phyloP scores from a whole-genome alignment of 1,140 invertebrate species.

The Drosophila burlai region DNA sequence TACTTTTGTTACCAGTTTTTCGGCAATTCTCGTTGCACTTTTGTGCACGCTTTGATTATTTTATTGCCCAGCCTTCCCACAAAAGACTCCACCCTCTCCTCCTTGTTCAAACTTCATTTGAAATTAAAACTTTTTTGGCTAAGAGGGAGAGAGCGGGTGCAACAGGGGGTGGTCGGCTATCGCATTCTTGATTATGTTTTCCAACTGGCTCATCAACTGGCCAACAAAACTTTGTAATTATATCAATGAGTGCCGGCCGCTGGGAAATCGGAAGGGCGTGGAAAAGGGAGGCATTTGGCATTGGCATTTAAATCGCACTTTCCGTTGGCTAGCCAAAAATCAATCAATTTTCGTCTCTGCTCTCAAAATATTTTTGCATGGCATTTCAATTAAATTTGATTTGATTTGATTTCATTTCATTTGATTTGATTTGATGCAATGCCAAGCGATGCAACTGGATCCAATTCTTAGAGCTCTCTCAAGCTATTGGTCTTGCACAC shows the following conservation, averaged over 20 bases:
- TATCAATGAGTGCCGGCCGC: slow-evolving; percentile 66
- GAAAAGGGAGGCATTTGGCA: background rate
- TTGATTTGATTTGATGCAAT: slow-evolving; percentile 58
- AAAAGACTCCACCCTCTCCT: background rate
- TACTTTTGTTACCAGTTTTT: slow-evolving; percentile 76
- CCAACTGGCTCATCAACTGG: slow-evolving; percentile 78
- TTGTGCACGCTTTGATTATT: slow-evolving; percentile 82
- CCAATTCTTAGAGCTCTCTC: slow-evolving; percentile 25
- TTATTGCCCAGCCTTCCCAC: slow-evolving; percentile 59
- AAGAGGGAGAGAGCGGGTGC: background rate
- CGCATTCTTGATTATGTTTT: slow-evolving; percentile 83
- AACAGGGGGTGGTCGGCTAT: slow-evolving; percentile 37
- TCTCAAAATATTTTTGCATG: slow-evolving; percentile 69
- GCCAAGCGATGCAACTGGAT: slow-evolving; percentile 24
- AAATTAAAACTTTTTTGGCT: slow-evolving; percentile 76
- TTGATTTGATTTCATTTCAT: slow-evolving; percentile 62
- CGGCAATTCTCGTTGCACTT: slow-evolving; percentile 79
- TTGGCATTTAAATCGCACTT: slow-evolving; percentile 42
- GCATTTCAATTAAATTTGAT: slow-evolving; percentile 80
- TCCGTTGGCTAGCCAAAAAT: slow-evolving; percentile 62
- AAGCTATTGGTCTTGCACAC: background rate
- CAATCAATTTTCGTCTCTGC: slow-evolving; percentile 69
- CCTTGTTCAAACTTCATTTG: slow-evolving; percentile 72
- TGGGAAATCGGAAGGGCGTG: background rate
- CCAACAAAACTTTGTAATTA: slow-evolving; percentile 80